Percentiles rank a stretch among this genome's conserved stretches.
phyloP scores from a whole-genome alignment of 1,140 invertebrate species.

The Hestina assimilis region DNA sequence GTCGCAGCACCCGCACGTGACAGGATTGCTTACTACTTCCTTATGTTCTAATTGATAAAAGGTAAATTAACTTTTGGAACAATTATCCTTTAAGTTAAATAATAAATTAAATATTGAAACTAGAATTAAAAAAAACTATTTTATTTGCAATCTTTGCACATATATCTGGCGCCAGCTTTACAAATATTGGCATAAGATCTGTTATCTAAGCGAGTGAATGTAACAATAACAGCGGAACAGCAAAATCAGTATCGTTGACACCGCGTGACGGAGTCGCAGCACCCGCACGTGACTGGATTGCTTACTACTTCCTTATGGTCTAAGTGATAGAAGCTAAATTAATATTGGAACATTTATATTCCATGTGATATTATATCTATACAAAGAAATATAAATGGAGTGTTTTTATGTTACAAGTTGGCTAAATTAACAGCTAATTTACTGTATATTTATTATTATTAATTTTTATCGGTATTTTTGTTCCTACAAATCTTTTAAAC shows the following conservation, averaged over 20 bases:
- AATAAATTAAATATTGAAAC: no score
- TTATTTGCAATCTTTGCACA: not conserved
- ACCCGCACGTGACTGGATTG: conserved; percentile 20
- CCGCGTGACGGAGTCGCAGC: conserved; percentile 24
- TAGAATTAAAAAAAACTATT: no score
- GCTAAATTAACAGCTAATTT: no score
- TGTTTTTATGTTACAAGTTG: no score
- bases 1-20: conserved; percentile 21
- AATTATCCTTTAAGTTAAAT: no score
- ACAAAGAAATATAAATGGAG: no score
- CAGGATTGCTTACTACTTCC: conserved; percentile 15
- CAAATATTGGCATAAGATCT: not conserved
- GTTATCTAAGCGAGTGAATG: conserved; percentile 2
- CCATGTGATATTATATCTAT: no score
- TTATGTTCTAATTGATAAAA: not conserved
- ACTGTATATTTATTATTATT: no score
- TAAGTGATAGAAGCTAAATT: not conserved
- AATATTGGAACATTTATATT: no score
- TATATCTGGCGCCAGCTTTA: not conserved
- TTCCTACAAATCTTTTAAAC: no score
- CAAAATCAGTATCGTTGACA: conserved; percentile 30
- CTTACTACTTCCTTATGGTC: conserved; percentile 4
- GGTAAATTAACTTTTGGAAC: no score
- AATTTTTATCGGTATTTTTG: no score
- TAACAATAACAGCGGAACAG: conserved; percentile 19